Evolutionary conservation across 2,797 vertebrate species (phyloP).

Genomic region (Prionace glauca): DNA sequence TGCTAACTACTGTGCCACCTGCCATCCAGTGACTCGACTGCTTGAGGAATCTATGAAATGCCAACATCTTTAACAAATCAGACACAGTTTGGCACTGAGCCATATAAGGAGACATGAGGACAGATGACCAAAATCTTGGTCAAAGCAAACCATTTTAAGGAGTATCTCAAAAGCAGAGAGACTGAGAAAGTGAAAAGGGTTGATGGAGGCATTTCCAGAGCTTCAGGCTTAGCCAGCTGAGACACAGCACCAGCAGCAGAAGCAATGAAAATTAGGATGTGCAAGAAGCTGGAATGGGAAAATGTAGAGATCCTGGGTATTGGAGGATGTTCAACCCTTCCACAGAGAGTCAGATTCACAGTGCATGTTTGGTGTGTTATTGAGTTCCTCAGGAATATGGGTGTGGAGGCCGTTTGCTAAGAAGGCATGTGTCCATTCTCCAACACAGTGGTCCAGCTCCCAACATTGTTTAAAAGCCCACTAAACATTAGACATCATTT

Average conservation of each 20-base stretch:
- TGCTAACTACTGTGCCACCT: no score
- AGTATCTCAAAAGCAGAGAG: not conserved
- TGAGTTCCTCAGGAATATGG: no score
- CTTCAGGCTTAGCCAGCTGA: not conserved
- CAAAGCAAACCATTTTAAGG: not conserved
- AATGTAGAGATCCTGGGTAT: not conserved
- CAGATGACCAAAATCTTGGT: not conserved
- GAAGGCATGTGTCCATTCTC: no score
- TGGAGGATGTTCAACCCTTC: not conserved
- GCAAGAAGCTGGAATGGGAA: not conserved
- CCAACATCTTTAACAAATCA: not conserved
- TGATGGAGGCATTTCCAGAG: not conserved
- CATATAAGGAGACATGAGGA: not conserved
- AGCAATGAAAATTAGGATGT: not conserved
- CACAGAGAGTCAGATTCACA: no score
- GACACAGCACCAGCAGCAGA: not conserved
- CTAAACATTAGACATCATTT: no score
- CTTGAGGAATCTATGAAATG: not conserved
- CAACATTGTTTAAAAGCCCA: not conserved
- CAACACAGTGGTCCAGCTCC: not conserved
- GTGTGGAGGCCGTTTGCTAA: no score
- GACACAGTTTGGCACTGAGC: not conserved
- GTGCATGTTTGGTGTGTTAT: no score
- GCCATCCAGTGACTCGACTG: not conserved
- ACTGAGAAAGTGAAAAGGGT: not conserved